phyloP scores from a whole-genome alignment of 2,113 vertebrate species.

The Azemiops feae region DNA sequence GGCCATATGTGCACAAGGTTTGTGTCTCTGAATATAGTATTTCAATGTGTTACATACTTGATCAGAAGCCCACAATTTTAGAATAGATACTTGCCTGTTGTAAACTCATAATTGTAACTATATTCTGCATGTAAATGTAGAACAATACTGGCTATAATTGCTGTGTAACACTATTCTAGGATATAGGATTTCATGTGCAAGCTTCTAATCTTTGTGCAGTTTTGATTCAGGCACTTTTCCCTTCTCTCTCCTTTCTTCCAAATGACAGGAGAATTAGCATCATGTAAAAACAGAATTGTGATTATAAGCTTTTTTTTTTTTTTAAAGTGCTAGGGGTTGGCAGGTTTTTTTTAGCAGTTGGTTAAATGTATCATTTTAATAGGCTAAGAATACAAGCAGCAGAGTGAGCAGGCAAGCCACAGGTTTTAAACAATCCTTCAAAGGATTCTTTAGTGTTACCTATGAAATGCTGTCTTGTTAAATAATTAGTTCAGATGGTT shows the following conservation, averaged over 20 bases:
- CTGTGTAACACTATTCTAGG: neutral
- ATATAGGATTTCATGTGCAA: neutral
- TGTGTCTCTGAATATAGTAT: constrained; percentile 8
- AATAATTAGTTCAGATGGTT: neutral
- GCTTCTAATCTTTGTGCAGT: neutral
- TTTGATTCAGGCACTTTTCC: neutral
- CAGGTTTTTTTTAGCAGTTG: neutral
- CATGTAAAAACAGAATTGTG: neutral
- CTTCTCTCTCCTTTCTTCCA: neutral
- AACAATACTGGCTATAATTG: neutral
- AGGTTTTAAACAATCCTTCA: neutral
- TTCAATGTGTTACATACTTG: neutral
- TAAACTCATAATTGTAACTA: neutral
- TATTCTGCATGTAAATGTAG: neutral
- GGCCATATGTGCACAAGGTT: constrained; percentile 98
- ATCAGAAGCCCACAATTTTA: neutral
- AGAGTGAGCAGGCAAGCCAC: neutral
- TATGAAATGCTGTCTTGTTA: neutral
- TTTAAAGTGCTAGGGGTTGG: neutral
- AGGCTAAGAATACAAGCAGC: neutral
- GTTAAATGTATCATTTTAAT: neutral
- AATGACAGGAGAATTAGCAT: neutral
- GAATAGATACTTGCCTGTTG: neutral
- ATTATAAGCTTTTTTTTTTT: neutral
- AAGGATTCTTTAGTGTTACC: neutral